Conservation (phyloP, 2,797 vertebrate species). For the Cephalopachus bancanus region DNA sequence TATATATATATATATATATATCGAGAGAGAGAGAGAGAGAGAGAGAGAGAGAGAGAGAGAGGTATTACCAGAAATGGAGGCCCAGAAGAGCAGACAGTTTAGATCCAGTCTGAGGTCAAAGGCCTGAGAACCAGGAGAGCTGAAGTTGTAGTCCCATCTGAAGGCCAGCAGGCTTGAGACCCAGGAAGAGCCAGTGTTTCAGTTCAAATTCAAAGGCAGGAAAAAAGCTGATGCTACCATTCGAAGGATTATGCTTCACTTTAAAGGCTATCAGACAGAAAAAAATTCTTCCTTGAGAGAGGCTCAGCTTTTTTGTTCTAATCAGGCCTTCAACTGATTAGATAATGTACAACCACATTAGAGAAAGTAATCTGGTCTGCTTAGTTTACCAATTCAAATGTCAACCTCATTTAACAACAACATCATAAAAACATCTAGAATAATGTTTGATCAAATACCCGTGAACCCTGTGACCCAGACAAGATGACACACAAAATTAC, state of each 20-base stretch:
- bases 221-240: neutral
- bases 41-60: no score
- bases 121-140: neutral
- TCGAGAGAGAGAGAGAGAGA: no score
- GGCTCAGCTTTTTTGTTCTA: neutral
- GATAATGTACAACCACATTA: neutral
- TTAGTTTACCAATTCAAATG: constrained; percentile 16
- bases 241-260: neutral
- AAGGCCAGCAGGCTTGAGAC: neutral
- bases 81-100: neutral
- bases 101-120: neutral
- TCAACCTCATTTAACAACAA: constrained; percentile 37
- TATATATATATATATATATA: no score
- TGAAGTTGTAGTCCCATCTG: neutral
- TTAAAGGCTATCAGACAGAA: neutral
- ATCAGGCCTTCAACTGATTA: neutral
- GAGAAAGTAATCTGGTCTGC: neutral
- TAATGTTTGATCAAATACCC: constrained; percentile 34
- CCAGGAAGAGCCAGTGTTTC: neutral
- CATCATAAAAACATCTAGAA: neutral
- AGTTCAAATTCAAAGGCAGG: neutral
- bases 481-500: constrained; percentile 27
- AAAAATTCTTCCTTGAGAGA: neutral
- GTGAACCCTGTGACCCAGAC: neutral
- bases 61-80: neutral